Evolutionary conservation across 2,888 invertebrate species (phyloP).

Genomic region (Dynastes maya): DNA sequence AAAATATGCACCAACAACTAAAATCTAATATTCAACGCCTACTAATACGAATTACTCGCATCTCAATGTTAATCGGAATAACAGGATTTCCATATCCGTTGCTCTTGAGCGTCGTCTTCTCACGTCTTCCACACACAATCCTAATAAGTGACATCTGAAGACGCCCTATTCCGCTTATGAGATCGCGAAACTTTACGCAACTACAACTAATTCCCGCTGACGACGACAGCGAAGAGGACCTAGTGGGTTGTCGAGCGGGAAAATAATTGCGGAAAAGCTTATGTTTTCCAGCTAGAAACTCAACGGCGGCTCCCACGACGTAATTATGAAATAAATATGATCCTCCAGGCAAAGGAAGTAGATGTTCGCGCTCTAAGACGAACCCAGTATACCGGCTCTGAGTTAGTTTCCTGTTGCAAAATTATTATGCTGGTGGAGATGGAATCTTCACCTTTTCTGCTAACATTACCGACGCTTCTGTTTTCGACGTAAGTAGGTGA

Average conservation of each 20-base stretch:
- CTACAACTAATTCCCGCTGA: background rate
- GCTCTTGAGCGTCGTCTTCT: too few species aligned
- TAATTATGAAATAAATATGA: constrained; percentile 16
- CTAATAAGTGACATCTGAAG: too few species aligned
- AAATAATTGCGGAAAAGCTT: constrained; percentile 18
- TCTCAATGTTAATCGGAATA: too few species aligned
- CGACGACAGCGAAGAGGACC: background rate
- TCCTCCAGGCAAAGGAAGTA: constrained; percentile 3
- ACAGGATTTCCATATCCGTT: too few species aligned
- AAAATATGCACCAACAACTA: too few species aligned
- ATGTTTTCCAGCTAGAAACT: constrained; percentile 10
- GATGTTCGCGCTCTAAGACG: background rate
- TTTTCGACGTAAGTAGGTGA: background rate
- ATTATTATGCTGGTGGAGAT: constrained; percentile 3
- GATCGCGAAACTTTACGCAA: background rate
- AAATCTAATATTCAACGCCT: too few species aligned
- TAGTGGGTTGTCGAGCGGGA: background rate
- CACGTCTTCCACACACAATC: too few species aligned
- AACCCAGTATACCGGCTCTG: background rate
- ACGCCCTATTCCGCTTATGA: too few species aligned
- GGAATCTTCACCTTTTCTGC: background rate
- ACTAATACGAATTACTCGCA: too few species aligned
- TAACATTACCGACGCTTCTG: background rate
- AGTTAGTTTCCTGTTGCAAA: constrained; percentile 22
- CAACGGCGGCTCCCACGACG: background rate